Evolutionary conservation across 2,113 vertebrate genomes (phyloP), one percentile per base, ranked within the genome.

Genomic region (Halcyon senegalensis): DNA sequence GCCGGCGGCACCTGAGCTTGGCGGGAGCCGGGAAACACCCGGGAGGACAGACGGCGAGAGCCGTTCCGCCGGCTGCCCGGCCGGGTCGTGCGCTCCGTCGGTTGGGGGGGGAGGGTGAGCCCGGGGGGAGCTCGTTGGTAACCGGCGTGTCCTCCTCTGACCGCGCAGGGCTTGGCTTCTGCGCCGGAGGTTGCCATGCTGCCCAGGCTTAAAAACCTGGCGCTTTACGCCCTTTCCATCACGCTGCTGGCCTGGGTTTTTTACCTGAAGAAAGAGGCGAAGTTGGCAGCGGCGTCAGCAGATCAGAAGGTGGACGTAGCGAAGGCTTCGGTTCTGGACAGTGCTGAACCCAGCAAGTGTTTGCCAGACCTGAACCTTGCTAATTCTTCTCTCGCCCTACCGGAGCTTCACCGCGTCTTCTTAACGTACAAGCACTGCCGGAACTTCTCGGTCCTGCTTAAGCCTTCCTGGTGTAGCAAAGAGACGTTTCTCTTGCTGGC

Each of bases 341-440:
- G 10, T 0, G 24, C 59, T 11, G 89, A 18, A 30, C 78, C 7
- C 39, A 72, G 50, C 48, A 85, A 35, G 24, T 98, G 98, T 90
- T 78, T 46, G 35, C 97, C 97, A 2, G 84, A 98, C 74, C 35
- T n/a, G 55, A 88, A 67, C 3, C 20, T 69, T 6, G 84, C 90
- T 9, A 97, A 96, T 12, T 60, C 94, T 51, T 98, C 97, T 33
- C 55, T 80, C 4, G 0, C 66, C 28, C 88, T 98, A 33, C 98
- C 98, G 0, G 88, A 94, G 79, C 89, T 91, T 13, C 98, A 98
- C 69, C 97, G 95, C 0, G 4, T 98, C 48, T 98, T 99, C 93
- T 51, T 98, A 70, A 98, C 91, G 2, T 98, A 98, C 89, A 98
- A 94, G 63, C 98, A 98, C 91, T 98, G 98, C 93, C 77, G 97